phyloP scores from a whole-genome alignment of 2,797 vertebrate genomes.

The Chlorospingus flavigularis region DNA sequence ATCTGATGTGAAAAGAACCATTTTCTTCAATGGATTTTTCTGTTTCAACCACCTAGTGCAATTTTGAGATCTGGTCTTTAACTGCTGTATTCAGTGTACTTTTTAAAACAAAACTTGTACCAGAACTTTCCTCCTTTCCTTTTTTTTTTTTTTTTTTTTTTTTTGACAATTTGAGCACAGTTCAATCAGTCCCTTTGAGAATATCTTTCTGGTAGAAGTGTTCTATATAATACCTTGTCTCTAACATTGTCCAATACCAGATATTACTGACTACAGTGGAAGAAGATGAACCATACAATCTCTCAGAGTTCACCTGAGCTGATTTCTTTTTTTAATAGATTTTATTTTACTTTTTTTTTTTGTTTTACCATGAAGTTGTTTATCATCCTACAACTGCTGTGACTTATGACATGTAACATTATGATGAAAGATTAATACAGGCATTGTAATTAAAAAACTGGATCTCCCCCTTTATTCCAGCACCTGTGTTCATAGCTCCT shows the following conservation, averaged over 20 bases:
- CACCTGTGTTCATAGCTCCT: not conserved
- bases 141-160: not conserved
- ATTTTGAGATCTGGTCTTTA: not conserved
- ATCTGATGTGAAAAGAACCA: not conserved
- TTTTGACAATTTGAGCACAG: not conserved
- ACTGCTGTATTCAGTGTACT: rapidly evolving
- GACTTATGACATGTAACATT: not conserved
- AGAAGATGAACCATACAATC: not conserved
- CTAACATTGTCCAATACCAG: not conserved
- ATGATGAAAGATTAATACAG: not conserved
- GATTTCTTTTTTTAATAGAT: not conserved
- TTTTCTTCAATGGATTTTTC: not conserved
- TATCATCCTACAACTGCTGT: not conserved
- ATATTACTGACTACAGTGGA: not conserved
- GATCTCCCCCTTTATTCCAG: not conserved
- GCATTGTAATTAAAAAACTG: not conserved
- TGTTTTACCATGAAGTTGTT: not conserved
- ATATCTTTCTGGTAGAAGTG: not conserved
- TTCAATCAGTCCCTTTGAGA: not conserved
- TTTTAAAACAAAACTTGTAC: not conserved
- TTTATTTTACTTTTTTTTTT: not conserved
- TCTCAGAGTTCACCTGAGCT: not conserved
- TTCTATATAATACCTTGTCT: not conserved
- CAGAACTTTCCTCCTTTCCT: not conserved
- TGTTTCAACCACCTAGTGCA: not conserved